These are phyloP conservation scores for Dufourea novaeangliae DNA, from an alignment of 1,140 invertebrate genomes.

Conservation along the genomic window DNA sequence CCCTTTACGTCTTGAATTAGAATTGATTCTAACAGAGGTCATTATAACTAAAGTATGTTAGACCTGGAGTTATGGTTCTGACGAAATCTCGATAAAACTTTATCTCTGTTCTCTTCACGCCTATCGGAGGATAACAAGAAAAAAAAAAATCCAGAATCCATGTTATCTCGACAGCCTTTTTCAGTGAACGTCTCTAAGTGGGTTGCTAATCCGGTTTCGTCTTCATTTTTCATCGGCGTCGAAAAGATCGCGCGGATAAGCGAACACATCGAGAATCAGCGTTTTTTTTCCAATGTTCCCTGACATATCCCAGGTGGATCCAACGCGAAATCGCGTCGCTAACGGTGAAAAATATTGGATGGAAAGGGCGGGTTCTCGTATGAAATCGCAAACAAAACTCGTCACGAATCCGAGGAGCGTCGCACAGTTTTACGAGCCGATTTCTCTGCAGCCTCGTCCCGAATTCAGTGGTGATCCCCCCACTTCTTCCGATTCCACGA, in stretches of 20 bases:
- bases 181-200: conserved; percentile 10
- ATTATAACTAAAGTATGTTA: not conserved
- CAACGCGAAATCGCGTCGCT: conserved; percentile 12
- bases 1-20: too few species aligned
- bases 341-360: conserved; percentile 8
- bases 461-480: conserved; percentile 15
- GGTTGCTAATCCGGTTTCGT: conserved; percentile 40
- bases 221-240: conserved; percentile 5
- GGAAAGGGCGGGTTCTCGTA: conserved; percentile 13
- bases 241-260: conserved; percentile 15
- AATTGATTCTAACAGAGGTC: too few species aligned
- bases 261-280: not conserved
- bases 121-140: not conserved
- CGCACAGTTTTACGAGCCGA: conserved; percentile 44
- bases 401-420: conserved; percentile 14
- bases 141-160: not conserved
- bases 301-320: not conserved
- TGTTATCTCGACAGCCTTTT: not conserved
- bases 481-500: conserved; percentile 31
- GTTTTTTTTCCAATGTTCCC: not conserved
- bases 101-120: not conserved
- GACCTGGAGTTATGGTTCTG: not conserved
- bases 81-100: not conserved
- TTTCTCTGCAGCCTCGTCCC: conserved; percentile 49
- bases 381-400: conserved; percentile 20